Conservation (phyloP, 2,797 vertebrate species). For the Garrulus glandarius region DNA sequence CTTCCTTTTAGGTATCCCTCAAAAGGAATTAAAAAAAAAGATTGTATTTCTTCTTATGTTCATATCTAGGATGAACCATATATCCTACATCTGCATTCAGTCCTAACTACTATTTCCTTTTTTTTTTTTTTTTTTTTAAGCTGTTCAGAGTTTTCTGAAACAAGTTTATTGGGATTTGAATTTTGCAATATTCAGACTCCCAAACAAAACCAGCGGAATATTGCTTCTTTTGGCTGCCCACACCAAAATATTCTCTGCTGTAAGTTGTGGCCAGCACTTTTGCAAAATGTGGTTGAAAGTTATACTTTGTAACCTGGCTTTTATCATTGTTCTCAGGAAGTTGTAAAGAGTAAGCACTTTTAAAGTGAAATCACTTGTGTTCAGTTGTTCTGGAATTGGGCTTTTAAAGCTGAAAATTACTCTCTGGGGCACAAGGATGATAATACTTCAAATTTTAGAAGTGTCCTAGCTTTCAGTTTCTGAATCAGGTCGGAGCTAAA, state of each 20-base stretch:
- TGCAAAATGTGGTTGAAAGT: not conserved
- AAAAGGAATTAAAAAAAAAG: not conserved
- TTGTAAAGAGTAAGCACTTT: constrained; percentile 23
- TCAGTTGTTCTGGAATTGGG: not conserved
- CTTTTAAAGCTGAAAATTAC: not conserved
- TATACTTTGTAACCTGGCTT: constrained; percentile 22
- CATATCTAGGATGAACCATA: not conserved
- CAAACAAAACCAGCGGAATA: not conserved
- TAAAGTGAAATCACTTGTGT: constrained; percentile 9
- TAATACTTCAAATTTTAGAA: not conserved
- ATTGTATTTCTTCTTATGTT: not conserved
- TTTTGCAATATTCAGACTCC: not conserved
- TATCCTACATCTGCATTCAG: not conserved
- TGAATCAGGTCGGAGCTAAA: not conserved
- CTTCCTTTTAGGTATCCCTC: not conserved
- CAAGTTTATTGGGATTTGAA: not conserved
- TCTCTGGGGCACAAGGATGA: not conserved
- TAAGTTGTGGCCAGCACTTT: not conserved
- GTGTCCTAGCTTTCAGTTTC: not conserved
- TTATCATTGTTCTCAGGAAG: constrained; percentile 35
- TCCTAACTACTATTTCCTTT: not conserved
- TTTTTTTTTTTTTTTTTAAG: not conserved
- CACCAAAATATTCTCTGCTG: not conserved
- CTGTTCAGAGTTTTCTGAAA: not conserved
- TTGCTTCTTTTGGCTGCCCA: not conserved